Conservation (phyloP, 2,888 invertebrate species). For the Acrobasis repandana region DNA sequence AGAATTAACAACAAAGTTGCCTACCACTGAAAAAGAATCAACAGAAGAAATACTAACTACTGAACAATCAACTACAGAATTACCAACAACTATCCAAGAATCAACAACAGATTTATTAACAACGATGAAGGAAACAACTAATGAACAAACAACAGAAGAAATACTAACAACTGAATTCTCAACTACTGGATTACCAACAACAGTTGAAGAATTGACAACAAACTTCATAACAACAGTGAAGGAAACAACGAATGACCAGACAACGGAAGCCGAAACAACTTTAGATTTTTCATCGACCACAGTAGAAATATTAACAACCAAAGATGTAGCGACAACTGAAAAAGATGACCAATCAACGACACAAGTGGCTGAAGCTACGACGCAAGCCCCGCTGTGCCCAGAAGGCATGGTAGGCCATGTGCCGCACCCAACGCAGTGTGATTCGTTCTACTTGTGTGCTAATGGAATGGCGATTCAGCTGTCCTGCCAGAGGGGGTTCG, state of each 20-base stretch:
- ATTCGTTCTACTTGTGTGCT: constrained; percentile 43
- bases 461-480: constrained; percentile 35
- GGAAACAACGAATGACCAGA: too few species aligned
- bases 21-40: not conserved
- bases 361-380: constrained; percentile 5
- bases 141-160: not conserved
- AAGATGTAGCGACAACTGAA: not conserved
- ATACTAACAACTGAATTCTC: constrained; percentile 5
- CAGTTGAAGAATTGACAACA: constrained; percentile 3
- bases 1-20: not conserved
- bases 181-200: constrained; percentile 23
- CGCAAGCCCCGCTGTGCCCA: constrained; percentile 32
- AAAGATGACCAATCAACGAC: constrained; percentile 23
- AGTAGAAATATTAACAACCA: not conserved
- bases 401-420: constrained; percentile 39
- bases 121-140: not conserved
- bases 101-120: not conserved
- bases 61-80: not conserved
- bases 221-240: too few species aligned
- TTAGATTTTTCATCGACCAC: not conserved
- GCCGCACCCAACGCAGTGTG: constrained; percentile 40
- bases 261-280: too few species aligned
- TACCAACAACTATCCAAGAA: not conserved
- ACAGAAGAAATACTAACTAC: not conserved
- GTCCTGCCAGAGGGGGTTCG: constrained; percentile 37